Conservation (phyloP, 1,140 invertebrate genomes). For the Nymphalis io region DNA sequence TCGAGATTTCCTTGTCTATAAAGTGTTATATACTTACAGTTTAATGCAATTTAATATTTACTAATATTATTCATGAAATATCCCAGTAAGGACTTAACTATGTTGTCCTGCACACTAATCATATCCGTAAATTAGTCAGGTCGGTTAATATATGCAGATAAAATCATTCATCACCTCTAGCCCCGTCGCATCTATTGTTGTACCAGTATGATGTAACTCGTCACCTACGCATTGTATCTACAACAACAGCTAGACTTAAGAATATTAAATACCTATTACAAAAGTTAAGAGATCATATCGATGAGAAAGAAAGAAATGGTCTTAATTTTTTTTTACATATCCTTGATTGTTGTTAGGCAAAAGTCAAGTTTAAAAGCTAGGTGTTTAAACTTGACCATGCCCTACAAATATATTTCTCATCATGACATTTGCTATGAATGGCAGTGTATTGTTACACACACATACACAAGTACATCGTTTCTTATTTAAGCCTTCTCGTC, state of each 20-base stretch:
- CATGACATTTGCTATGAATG: neutral
- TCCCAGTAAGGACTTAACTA: neutral
- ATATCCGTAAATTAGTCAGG: conserved; percentile 41
- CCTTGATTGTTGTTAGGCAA: too few species aligned
- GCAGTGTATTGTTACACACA: neutral
- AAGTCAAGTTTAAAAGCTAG: too few species aligned
- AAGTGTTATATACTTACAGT: neutral
- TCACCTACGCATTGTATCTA: conserved; percentile 4
- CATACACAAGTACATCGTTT: neutral
- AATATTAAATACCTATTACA: neutral
- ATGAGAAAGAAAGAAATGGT: too few species aligned
- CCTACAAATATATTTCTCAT: neutral
- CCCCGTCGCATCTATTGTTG: conserved; percentile 45
- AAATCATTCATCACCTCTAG: conserved; percentile 35
- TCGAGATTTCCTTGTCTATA: too few species aligned
- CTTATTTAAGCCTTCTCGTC: neutral
- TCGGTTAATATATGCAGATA: conserved; percentile 39
- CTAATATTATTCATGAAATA: conserved; percentile 1
- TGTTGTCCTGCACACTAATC: conserved; percentile 25
- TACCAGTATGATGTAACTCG: conserved; percentile 15
- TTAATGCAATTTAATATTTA: neutral
- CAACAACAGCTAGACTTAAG: neutral
- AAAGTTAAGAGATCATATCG: neutral
- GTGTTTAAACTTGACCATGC: too few species aligned
- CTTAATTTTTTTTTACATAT: too few species aligned